Evolutionary conservation across 1,140 invertebrate genomes (phyloP).

Genomic region (Tetraneura akinire): DNA sequence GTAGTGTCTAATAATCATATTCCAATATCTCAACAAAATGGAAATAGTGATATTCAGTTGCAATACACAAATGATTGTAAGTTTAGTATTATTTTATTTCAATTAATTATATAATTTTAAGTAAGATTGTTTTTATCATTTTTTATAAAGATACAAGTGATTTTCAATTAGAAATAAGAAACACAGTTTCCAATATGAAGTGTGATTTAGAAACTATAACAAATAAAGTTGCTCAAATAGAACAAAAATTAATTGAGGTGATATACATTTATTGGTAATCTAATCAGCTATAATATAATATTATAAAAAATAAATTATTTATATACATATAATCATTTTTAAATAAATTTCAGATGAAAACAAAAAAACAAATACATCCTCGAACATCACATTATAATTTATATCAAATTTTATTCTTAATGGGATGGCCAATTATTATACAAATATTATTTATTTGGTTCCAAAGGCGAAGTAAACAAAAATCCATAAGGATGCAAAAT

Average conservation of each 20-base stretch:
- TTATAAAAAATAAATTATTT: too few species aligned
- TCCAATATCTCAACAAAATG: conserved; percentile 38
- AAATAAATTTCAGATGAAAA: not conserved
- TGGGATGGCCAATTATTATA: conserved; percentile 31
- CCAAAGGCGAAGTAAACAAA: conserved; percentile 14
- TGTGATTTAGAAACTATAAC: conserved; percentile 3
- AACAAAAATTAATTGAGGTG: conserved; percentile 29
- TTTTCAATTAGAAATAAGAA: conserved; percentile 36
- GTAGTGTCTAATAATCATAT: not conserved
- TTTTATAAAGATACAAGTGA: not conserved
- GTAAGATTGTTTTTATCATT: not conserved
- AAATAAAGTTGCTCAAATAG: conserved; percentile 11
- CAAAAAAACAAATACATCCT: not conserved
- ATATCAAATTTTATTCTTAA: conserved; percentile 7
- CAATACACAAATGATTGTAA: not conserved
- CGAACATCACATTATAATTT: not conserved
- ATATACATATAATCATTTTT: too few species aligned
- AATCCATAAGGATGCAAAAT: not conserved
- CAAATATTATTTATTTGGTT: conserved; percentile 33
- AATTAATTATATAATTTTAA: not conserved
- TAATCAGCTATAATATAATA: too few species aligned
- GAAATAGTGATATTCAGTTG: not conserved
- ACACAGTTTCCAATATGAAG: not conserved
- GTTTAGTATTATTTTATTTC: not conserved
- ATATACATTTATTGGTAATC: not conserved